Evolutionary conservation across 1,140 invertebrate species (phyloP), one percentile per base, ranked within the genome.

Genomic region (Bombus vancouverensis): DNA sequence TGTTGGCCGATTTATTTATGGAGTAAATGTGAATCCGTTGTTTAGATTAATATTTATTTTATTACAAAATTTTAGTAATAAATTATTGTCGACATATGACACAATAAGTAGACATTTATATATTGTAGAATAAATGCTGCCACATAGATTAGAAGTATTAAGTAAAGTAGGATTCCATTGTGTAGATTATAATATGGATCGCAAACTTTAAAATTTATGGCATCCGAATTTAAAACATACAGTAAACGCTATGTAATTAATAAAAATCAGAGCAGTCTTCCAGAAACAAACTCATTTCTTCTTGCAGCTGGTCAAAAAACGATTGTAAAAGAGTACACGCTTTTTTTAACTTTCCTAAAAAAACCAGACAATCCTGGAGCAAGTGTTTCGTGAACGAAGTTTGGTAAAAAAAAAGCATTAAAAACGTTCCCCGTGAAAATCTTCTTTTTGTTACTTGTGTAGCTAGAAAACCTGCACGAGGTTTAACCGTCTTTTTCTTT

Each of bases 191-290:
- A 53, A 53, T 6, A 53, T 22, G 6, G 1, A 53, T 22, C 2
- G 18, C 47, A 22, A 53, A 53, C 15, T 53, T n/a, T 5, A 62
- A n/a, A 62, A n/a, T 28, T n/a, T n/a, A n/a, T 13, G 59, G 10
- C 28, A 62, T 12, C 9, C 12, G 28, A 62, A 28, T 62, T 62
- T 62, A 12, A 62, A 13, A 62, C 12, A 62, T n/a, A 3, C 2
- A n/a, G 4, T 13, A n/a, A 62, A 62, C 12, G 28, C 1, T 59
- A 25, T 59, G 57, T 12, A 59, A 28, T 59, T 28, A 5, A 32
- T 32, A 65, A 18, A 92, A 92, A 83, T 92, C 81, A 84, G 75
- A 71, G 72, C 91, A 92, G 86, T 94, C 93, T 94, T 94, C 93
- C 93, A 92, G 92, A 92, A 93, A 91, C 89, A 70, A 13, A 13